Percentiles rank a stretch among this genome's conserved stretches.
Evolutionary conservation across 2,113 vertebrate species (phyloP).

Genomic region (Syngnathus floridae): DNA sequence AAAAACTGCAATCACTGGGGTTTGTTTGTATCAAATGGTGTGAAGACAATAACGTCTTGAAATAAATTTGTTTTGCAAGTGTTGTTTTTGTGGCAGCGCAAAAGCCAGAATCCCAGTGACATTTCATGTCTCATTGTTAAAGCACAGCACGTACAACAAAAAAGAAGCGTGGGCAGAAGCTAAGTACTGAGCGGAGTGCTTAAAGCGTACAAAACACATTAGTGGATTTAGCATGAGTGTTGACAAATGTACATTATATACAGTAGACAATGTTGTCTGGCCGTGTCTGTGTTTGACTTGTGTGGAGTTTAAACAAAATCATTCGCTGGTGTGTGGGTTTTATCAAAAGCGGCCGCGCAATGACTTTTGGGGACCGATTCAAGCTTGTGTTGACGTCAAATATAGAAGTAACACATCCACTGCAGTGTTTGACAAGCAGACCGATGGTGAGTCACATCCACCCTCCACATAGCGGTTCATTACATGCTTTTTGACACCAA

Average conservation of each 20-base stretch:
- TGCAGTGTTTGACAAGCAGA: slow-evolving; percentile 1
- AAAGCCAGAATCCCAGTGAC: not conserved
- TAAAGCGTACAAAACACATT: slow-evolving; percentile 13
- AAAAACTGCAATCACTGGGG: not conserved
- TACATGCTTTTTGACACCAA: not conserved
- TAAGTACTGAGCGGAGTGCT: not conserved
- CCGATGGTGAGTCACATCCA: not conserved
- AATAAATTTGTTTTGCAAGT: slow-evolving; percentile 8
- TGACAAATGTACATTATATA: slow-evolving; percentile 7
- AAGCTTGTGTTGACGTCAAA: not conserved
- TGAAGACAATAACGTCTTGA: not conserved
- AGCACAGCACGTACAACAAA: not conserved
- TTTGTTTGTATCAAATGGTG: not conserved
- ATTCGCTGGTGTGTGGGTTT: not conserved
- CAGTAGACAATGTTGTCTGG: not conserved
- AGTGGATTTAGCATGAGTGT: slow-evolving; percentile 13
- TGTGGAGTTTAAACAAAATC: not conserved
- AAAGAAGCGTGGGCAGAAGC: not conserved
- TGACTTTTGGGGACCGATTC: not conserved
- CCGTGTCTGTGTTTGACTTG: not conserved
- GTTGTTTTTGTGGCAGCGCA: not conserved
- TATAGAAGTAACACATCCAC: not conserved
- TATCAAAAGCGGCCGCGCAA: not conserved
- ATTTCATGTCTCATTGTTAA: not conserved
- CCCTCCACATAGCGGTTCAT: not conserved